Evolutionary conservation across 2,113 vertebrate genomes (phyloP).

Genomic region (Sapayoa aenigma): DNA sequence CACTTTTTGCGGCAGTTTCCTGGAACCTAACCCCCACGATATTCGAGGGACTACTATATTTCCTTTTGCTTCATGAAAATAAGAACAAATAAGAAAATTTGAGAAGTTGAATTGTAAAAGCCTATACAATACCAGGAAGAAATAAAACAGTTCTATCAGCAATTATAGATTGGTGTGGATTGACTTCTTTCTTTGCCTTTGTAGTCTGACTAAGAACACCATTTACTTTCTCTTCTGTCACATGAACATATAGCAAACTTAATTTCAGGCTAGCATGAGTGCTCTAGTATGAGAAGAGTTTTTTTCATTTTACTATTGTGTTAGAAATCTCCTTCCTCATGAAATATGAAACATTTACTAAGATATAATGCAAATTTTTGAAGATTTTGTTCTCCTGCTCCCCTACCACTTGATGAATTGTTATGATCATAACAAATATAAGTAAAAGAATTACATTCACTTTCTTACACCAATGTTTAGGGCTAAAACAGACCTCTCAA

Average conservation of each 20-base stretch:
- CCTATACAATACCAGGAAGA: neutral
- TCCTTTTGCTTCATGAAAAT: neutral
- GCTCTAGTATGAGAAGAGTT: neutral
- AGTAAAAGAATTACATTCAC: neutral
- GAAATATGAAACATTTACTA: neutral
- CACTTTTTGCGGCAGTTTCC: no score
- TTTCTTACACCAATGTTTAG: neutral
- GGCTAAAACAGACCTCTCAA: neutral
- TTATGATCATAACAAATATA: neutral
- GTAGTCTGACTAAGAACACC: neutral
- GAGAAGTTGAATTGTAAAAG: neutral
- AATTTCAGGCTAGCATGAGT: neutral
- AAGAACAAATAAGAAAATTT: neutral
- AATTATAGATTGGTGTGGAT: neutral
- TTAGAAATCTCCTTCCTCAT: neutral
- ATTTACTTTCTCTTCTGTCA: neutral
- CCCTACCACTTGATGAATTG: neutral
- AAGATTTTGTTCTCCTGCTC: neutral
- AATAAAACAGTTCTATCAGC: neutral
- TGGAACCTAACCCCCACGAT: no score
- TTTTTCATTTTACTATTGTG: neutral
- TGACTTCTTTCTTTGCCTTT: neutral
- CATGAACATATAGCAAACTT: neutral
- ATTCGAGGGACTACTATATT: no score
- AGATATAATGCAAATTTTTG: neutral